Base-by-base conservation (phyloP, 2,113 vertebrate genomes). In the Tinamus guttatus region DNA sequence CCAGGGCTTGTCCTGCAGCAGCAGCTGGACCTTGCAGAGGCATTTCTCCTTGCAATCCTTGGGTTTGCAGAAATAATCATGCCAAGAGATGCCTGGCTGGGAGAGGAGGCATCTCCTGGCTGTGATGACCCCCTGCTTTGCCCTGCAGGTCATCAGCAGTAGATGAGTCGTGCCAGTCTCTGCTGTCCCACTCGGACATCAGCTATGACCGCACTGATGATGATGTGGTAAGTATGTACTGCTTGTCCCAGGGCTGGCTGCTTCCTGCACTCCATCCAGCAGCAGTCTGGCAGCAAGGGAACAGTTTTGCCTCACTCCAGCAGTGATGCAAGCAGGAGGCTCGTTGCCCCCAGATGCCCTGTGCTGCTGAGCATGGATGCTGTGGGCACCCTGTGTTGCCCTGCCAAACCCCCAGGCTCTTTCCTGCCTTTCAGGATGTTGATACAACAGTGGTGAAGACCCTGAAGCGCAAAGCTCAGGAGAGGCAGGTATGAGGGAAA, bases 121-220 rank as follows among this genome's bases (percentile, higher is more conserved):
- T 9, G 22, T 63, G 40, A 18, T 91, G 63, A 87, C 36, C 51
- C 30, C 65, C n/a, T 32, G 30, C 16, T 36, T 87, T 1, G 1
- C 18, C 79, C n/a, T 4, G 1, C 95, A 99, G 99, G 89, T 89
- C 98, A 10, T 98, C 98, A 3, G 95, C 93, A 15, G 98, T 98
- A 38, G 98, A 99, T 0, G 98, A 99, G 88, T 98, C 98, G 0
- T 90, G 89, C 41, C 93, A 91, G 2, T 99, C 99, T 1, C 98
- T 98, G 81, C 95, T 99, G 94, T 99, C 98, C 36, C 98, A 98
- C 92, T 99, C 98, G 0, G 99, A 98, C 91, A 99, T 99, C 97
- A 99, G 99, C 96, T 99, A 99, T 7, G 99, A 99, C 83, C 95
- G 97, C 49, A 99, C 98, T 0, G 98, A 99, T 2, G 98, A 99